Percentiles rank a stretch among this genome's conserved stretches.
These are phyloP conservation scores for Bubo blakistoni DNA, from an alignment of 2,113 vertebrate species.

Conservation along the genomic window DNA sequence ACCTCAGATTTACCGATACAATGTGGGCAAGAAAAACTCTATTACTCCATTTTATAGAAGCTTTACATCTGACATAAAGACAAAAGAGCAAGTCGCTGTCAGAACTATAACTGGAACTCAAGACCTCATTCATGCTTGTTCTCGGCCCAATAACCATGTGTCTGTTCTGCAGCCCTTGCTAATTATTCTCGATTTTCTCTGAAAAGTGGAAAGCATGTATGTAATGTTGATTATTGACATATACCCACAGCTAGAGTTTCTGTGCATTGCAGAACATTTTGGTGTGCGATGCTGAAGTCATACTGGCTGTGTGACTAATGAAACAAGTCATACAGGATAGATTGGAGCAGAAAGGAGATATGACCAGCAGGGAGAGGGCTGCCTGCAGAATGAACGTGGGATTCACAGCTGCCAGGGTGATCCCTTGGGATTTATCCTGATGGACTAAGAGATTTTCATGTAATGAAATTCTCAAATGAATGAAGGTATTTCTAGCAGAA, in stretches of 20 bases:
- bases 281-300: not conserved
- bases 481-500: not conserved
- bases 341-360: not conserved
- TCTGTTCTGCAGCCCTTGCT: not conserved
- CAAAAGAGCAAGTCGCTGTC: not conserved
- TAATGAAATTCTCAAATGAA: not conserved
- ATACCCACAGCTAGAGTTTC: not conserved
- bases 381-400: not conserved
- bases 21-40: not conserved
- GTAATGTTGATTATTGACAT: not conserved
- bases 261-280: fast-evolving
- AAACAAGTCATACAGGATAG: not conserved
- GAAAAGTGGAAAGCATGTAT: not conserved
- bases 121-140: not conserved
- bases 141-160: not conserved
- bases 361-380: not conserved
- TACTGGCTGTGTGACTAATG: not conserved
- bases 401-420: not conserved
- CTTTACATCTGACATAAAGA: not conserved
- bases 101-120: not conserved
- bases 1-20: not conserved
- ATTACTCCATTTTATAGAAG: not conserved
- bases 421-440: not conserved
- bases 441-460: not conserved
- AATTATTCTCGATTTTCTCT: not conserved